Percentiles rank a stretch among this genome's conserved stretches.
These are phyloP conservation scores for Terrapene triunguis DNA, from an alignment of 2,113 vertebrate species.

Conservation along the genomic window DNA sequence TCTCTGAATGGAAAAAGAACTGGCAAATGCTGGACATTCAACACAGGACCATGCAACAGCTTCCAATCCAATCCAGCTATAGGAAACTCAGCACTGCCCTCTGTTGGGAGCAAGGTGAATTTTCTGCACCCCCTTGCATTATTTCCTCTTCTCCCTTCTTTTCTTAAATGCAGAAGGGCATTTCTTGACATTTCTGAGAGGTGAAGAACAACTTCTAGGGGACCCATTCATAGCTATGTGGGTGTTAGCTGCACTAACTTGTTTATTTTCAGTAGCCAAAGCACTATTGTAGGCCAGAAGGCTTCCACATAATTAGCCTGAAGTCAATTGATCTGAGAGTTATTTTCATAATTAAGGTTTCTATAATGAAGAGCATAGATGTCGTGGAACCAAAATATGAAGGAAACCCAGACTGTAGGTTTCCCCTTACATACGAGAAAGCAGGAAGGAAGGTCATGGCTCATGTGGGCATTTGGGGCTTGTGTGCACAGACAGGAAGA, in stretches of 20 bases:
- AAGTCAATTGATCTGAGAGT: not conserved
- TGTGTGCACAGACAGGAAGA: not conserved
- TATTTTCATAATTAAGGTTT: not conserved
- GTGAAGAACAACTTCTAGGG: not conserved
- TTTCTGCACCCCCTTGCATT: not conserved
- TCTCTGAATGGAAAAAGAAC: accelerated
- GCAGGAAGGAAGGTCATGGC: not conserved
- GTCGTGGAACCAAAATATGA: not conserved
- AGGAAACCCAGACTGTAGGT: not conserved
- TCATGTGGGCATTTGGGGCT: not conserved
- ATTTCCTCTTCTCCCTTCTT: not conserved
- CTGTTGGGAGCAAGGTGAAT: not conserved
- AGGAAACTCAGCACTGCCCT: not conserved
- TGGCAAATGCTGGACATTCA: not conserved
- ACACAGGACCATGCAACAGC: no score
- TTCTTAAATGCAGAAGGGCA: not conserved
- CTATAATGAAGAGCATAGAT: not conserved
- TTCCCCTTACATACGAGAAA: not conserved
- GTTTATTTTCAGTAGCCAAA: not conserved
- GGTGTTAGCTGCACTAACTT: not conserved
- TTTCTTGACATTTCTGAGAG: not conserved
- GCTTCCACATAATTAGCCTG: not conserved
- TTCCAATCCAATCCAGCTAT: accelerated
- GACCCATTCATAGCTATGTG: not conserved
- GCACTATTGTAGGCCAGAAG: not conserved